Percentiles rank a stretch among this genome's conserved stretches.
These are phyloP conservation scores for Pygocentrus nattereri DNA, from an alignment of 2,797 vertebrate genomes.

Conservation along the genomic window DNA sequence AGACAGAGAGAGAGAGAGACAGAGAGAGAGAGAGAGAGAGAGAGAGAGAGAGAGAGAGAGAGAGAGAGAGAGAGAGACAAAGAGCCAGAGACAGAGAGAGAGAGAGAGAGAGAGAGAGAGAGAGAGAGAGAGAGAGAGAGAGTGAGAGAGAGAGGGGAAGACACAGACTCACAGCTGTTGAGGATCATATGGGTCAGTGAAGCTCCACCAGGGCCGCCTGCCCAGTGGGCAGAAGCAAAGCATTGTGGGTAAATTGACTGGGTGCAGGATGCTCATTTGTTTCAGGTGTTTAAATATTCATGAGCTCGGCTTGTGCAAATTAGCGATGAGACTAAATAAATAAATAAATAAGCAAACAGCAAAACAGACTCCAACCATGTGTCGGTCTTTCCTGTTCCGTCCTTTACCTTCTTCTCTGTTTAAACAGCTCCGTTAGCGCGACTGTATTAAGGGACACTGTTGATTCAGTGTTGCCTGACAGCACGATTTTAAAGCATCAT, in stretches of 20 bases:
- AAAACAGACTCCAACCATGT: slow-evolving; percentile 54
- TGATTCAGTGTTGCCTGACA: too few relatives aligned
- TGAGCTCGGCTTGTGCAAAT: slow-evolving; percentile 74
- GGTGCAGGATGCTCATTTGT: not conserved
- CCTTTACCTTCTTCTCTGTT: not conserved
- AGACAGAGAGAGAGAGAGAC: too few relatives aligned
- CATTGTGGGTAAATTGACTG: slow-evolving; percentile 22
- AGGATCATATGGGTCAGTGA: not conserved
- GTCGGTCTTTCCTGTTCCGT: not conserved
- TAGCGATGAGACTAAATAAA: slow-evolving; percentile 19
- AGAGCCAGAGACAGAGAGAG: too few relatives aligned
- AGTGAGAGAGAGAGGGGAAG: not conserved
- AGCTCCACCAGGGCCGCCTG: not conserved
- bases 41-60: too few relatives aligned
- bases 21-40: too few relatives aligned
- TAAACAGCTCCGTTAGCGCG: too few relatives aligned
- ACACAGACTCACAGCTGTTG: not conserved
- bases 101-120: not conserved
- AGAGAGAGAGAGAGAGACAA: not conserved
- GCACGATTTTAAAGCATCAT: too few relatives aligned
- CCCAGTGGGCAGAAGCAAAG: not conserved
- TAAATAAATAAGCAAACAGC: not conserved
- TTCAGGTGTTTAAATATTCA: slow-evolving; percentile 53
- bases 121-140: not conserved
- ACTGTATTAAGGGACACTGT: too few relatives aligned